Evolutionary conservation across 2,888 invertebrate genomes (phyloP).

Genomic region (Smittia sp.): DNA sequence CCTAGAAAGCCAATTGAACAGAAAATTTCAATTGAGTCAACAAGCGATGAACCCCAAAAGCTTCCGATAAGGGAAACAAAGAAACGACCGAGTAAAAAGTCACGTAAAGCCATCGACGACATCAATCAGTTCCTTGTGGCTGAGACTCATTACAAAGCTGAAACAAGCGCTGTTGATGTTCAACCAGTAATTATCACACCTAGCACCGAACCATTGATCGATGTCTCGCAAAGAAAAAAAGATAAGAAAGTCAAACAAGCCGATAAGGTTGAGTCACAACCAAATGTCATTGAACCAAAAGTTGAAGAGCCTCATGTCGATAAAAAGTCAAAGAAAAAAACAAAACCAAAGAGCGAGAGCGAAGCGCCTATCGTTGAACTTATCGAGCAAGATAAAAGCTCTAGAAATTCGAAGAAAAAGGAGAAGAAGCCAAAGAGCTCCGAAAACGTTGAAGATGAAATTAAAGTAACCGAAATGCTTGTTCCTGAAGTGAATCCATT

Average conservation of each 20-base stretch:
- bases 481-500: too few species aligned
- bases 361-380: too few species aligned
- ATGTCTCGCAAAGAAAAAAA: neutral
- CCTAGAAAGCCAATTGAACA: neutral
- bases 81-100: neutral
- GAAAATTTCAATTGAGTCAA: neutral
- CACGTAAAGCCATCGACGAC: slow-evolving; percentile 1
- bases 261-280: neutral
- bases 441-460: neutral
- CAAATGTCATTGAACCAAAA: neutral
- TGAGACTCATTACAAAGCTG: neutral
- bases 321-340: too few species aligned
- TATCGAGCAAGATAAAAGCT: neutral
- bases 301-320: too few species aligned
- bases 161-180: too few species aligned
- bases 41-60: neutral
- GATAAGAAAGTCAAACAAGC: neutral
- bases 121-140: neutral
- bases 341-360: too few species aligned
- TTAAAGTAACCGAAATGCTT: neutral
- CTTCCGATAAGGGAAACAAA: neutral
- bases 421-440: neutral
- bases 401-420: neutral
- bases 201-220: neutral
- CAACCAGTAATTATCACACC: neutral